A percentile compares a stretch with the other conserved stretches of the same genome.
Evolutionary conservation across 2,888 invertebrate species (phyloP).

Genomic region (Ennomos fuscantarius): DNA sequence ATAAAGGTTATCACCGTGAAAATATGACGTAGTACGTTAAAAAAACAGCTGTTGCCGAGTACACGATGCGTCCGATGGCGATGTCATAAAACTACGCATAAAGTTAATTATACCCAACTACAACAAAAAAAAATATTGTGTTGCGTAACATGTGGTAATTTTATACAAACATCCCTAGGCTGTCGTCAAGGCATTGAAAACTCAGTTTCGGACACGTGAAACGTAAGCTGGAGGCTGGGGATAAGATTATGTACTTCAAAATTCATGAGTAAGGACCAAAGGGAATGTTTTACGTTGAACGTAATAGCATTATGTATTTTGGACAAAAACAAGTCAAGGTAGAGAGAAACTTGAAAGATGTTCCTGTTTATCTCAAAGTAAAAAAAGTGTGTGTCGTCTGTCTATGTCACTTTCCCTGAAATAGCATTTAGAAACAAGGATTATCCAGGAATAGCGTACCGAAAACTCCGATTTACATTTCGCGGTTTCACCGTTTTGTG

Average conservation of each 20-base stretch:
- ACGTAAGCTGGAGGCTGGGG: slow-evolving; percentile 14
- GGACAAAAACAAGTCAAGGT: slow-evolving; percentile 16
- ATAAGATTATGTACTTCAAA: slow-evolving; percentile 33
- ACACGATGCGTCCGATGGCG: slow-evolving; percentile 69
- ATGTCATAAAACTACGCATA: slow-evolving; percentile 68
- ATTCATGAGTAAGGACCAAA: slow-evolving; percentile 37
- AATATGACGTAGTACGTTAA: slow-evolving; percentile 65
- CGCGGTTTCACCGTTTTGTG: background rate
- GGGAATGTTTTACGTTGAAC: slow-evolving; percentile 28
- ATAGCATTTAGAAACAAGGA: slow-evolving; percentile 12
- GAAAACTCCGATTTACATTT: slow-evolving; percentile 4
- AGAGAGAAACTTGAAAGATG: slow-evolving; percentile 29
- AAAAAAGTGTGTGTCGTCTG: slow-evolving; percentile 18
- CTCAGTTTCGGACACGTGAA: slow-evolving; percentile 12
- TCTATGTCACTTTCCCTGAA: slow-evolving; percentile 15
- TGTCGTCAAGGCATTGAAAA: slow-evolving; percentile 33
- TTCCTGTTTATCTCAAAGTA: slow-evolving; percentile 14
- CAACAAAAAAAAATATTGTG: slow-evolving; percentile 29
- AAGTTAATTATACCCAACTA: slow-evolving; percentile 68
- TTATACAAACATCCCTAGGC: slow-evolving; percentile 40
- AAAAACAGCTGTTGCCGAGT: slow-evolving; percentile 61
- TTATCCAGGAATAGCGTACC: slow-evolving; percentile 7
- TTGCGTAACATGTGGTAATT: slow-evolving; percentile 44
- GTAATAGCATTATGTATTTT: slow-evolving; percentile 32
- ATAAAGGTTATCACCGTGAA: slow-evolving; percentile 57